Evolutionary conservation across 2,113 vertebrate genomes (phyloP).

Genomic region (Xiphophorus couchianus): DNA sequence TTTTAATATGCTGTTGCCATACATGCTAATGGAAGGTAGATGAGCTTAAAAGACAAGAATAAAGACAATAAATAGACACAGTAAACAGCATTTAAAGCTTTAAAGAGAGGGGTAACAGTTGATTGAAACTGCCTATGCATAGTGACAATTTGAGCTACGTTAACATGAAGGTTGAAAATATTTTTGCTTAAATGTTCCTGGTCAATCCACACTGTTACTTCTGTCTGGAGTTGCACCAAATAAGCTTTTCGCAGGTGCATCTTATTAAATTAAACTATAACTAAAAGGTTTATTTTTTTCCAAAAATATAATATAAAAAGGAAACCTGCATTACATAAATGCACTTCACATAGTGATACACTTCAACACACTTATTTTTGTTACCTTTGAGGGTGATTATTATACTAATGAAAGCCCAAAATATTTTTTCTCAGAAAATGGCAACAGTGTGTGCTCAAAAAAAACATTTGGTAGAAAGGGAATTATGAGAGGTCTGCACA

Average conservation of each 20-base stretch:
- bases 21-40: too few species aligned
- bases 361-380: too few species aligned
- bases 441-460: too few species aligned
- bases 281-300: background rate
- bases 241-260: background rate
- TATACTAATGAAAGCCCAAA: too few species aligned
- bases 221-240: background rate
- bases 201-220: background rate
- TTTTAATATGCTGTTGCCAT: background rate
- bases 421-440: too few species aligned
- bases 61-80: background rate
- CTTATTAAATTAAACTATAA: background rate
- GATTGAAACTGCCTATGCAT: background rate
- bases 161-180: background rate
- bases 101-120: background rate
- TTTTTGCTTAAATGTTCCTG: background rate
- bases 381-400: too few species aligned
- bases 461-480: too few species aligned
- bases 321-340: too few species aligned
- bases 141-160: background rate
- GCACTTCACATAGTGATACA: too few species aligned
- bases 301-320: background rate
- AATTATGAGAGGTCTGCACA: too few species aligned
- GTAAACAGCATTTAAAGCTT: background rate
- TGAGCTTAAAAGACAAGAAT: background rate